Percentiles rank a stretch among this genome's conserved stretches.
These are phyloP conservation scores for Coregonus clupeaformis DNA, from an alignment of 2,113 vertebrate species.

Conservation along the genomic window DNA sequence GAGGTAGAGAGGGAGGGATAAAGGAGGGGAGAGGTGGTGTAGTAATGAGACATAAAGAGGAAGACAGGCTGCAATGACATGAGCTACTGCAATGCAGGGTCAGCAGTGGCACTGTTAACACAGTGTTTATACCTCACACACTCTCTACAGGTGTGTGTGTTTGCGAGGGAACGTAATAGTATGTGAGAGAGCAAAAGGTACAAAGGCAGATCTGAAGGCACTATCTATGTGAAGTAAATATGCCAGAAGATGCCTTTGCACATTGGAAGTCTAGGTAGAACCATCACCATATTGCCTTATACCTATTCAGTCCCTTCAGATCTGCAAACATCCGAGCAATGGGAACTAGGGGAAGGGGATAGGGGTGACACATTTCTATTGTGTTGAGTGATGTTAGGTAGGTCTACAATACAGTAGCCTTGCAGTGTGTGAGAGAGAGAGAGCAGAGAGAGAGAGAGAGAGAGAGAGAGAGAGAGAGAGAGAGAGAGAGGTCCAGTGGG, in stretches of 20 bases:
- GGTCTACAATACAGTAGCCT: background rate
- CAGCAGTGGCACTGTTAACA: slow-evolving; percentile 19
- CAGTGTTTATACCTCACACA: background rate
- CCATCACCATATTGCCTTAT: background rate
- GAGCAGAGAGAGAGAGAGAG: slow-evolving; percentile 16
- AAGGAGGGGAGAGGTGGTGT: background rate
- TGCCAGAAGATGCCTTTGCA: no score
- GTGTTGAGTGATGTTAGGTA: background rate
- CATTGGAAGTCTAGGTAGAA: no score
- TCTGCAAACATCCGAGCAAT: no score
- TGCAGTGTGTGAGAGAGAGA: background rate
- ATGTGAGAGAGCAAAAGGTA: background rate
- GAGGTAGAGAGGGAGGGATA: background rate
- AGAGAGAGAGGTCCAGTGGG: slow-evolving; percentile 51
- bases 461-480: slow-evolving; percentile 27
- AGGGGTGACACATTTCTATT: background rate
- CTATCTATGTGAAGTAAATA: no score
- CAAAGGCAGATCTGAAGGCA: no score
- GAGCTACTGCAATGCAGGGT: slow-evolving; percentile 60
- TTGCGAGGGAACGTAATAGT: background rate
- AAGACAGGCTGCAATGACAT: slow-evolving; percentile 26
- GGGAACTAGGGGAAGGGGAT: no score
- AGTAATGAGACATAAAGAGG: background rate
- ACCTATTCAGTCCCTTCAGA: background rate
- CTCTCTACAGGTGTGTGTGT: slow-evolving; percentile 2